phyloP scores from a whole-genome alignment of 2,113 vertebrate genomes.

The Paradisaea rubra region DNA sequence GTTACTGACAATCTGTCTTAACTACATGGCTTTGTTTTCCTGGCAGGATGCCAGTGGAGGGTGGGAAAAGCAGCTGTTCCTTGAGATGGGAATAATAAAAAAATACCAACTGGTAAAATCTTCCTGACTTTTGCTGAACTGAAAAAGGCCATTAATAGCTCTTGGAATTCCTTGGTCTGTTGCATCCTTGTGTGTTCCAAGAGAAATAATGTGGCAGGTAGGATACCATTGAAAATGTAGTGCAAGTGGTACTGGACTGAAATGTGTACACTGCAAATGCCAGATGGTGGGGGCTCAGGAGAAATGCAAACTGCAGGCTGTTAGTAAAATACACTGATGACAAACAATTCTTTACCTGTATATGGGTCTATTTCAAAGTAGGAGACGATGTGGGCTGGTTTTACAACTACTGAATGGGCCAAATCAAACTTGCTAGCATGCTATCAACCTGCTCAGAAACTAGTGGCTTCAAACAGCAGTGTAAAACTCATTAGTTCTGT shows the following conservation, averaged over 20 bases:
- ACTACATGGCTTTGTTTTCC: not conserved
- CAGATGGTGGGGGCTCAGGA: too few relatives aligned
- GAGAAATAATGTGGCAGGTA: not conserved
- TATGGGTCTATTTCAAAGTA: not conserved
- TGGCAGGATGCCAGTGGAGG: constrained; percentile 15
- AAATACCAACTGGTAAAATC: constrained; percentile 11
- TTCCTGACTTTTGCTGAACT: not conserved
- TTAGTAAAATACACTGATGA: not conserved
- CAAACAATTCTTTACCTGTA: not conserved
- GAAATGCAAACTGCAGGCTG: not conserved
- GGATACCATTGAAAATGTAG: not conserved
- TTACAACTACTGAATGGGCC: not conserved
- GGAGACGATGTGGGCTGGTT: not conserved
- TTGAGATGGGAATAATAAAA: constrained; percentile 8
- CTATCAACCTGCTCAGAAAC: not conserved
- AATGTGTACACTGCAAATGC: not conserved
- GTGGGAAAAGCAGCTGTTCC: constrained; percentile 33
- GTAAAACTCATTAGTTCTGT: not conserved
- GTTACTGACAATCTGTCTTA: constrained; percentile 56
- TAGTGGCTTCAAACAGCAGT: not conserved
- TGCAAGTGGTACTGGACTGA: not conserved
- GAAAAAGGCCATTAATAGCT: not conserved
- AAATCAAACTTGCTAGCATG: not conserved
- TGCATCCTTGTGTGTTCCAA: not conserved
- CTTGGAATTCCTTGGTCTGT: constrained; percentile 7